Conservation (phyloP, 2,888 invertebrate species). For the Thymelicus lineola region DNA sequence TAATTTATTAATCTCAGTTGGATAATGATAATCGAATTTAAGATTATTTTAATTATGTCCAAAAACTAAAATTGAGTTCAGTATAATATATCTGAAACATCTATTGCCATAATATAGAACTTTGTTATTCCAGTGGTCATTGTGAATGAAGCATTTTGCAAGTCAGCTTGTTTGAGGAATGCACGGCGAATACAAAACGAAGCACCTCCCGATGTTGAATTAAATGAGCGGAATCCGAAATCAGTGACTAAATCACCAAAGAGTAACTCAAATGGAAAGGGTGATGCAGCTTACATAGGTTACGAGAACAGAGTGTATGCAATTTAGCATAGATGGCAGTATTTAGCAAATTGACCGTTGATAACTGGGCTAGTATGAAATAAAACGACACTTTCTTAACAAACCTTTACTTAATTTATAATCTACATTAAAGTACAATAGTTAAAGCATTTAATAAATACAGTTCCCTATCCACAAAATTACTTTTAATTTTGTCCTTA, state of each 20-base stretch:
- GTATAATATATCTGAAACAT: constrained; percentile 39
- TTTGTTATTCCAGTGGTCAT: constrained; percentile 61
- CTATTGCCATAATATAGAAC: constrained; percentile 35
- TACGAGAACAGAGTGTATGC: constrained; percentile 24
- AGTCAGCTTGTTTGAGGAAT: constrained; percentile 59
- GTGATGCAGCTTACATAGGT: constrained; percentile 20
- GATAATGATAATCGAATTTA: no score
- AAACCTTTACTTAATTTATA: constrained; percentile 24
- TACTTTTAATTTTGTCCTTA: constrained; percentile 39
- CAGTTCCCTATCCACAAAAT: constrained; percentile 44
- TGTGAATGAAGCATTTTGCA: constrained; percentile 71
- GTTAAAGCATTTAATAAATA: constrained; percentile 79
- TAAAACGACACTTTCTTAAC: constrained; percentile 19
- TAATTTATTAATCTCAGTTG: no score
- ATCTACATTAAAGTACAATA: constrained; percentile 47
- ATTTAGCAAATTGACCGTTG: not conserved
- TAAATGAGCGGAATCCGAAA: constrained; percentile 57
- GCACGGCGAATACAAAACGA: constrained; percentile 50
- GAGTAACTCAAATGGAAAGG: constrained; percentile 29
- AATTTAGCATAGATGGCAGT: constrained; percentile 39
- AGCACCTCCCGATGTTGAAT: constrained; percentile 54
- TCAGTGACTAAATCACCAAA: constrained; percentile 43
- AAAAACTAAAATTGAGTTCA: no score
- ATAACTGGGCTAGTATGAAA: not conserved
- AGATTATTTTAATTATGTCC: no score